phyloP scores from a whole-genome alignment of 1,140 invertebrate genomes.

The Littorina saxatilis region DNA sequence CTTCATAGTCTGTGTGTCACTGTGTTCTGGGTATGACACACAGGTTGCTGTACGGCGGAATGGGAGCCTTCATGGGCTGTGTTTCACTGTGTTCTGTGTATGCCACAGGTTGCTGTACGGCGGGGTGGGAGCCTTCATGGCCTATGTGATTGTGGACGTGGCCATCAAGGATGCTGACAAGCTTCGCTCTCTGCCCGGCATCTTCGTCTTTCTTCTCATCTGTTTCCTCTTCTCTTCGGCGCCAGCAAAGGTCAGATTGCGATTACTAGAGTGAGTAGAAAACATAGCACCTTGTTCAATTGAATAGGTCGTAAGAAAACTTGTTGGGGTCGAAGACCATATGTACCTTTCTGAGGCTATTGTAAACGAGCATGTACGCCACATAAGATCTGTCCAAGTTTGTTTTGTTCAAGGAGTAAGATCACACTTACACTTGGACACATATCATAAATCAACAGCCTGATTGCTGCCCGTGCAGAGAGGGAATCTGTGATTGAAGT shows the following conservation, averaged over 20 bases:
- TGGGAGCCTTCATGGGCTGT: conserved; percentile 47
- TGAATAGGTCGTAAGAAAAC: not conserved
- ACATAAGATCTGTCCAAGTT: too few species aligned
- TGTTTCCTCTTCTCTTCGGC: conserved; percentile 54
- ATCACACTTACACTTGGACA: too few species aligned
- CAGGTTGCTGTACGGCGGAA: conserved; percentile 49
- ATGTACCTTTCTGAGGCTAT: not conserved
- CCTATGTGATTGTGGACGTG: conserved; percentile 50
- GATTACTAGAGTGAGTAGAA: not conserved
- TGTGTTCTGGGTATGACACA: too few species aligned
- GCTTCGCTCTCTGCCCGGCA: conserved; percentile 56
- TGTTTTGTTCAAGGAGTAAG: too few species aligned
- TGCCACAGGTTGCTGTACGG: too few species aligned
- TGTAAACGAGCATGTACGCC: not conserved
- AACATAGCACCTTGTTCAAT: not conserved
- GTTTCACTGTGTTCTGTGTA: too few species aligned
- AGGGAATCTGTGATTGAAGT: too few species aligned
- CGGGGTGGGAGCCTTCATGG: too few species aligned
- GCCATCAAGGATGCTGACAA: conserved; percentile 50
- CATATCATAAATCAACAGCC: too few species aligned
- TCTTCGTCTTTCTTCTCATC: conserved; percentile 52
- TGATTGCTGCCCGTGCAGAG: too few species aligned
- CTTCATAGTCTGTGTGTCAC: not conserved
- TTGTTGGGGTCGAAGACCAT: not conserved
- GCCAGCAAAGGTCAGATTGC: conserved; percentile 27